A percentile compares a stretch with the other conserved stretches of the same genome.
phyloP scores from a whole-genome alignment of 2,888 invertebrate species.

The Caenorhabditis macrosperma region DNA sequence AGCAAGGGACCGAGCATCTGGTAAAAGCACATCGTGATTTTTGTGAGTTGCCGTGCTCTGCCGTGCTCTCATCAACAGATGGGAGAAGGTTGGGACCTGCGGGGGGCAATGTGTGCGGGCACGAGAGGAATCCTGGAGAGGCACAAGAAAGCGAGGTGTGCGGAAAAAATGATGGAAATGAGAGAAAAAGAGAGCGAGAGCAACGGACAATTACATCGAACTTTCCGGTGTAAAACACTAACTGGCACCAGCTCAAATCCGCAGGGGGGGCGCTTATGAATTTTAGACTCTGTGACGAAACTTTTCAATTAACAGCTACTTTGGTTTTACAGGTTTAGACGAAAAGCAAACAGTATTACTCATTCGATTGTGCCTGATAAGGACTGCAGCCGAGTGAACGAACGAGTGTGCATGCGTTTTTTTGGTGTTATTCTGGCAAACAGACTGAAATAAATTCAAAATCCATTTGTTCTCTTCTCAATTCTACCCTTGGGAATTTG shows the following conservation, averaged over 20 bases:
- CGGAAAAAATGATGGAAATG: constrained; percentile 25
- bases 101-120: constrained; percentile 27
- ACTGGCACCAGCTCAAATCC: constrained; percentile 28
- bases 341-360: constrained; percentile 25
- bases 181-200: constrained; percentile 5
- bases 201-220: constrained; percentile 44
- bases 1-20: constrained; percentile 16
- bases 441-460: constrained; percentile 20
- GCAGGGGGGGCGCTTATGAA: constrained; percentile 6
- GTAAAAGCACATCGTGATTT: constrained; percentile 31
- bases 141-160: constrained; percentile 16
- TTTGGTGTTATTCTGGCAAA: neutral
- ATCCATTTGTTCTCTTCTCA: constrained; percentile 23
- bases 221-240: constrained; percentile 41
- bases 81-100: constrained; percentile 35
- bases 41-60: constrained; percentile 19
- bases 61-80: constrained; percentile 49
- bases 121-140: constrained; percentile 7
- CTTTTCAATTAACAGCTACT: too few species aligned
- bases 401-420: neutral
- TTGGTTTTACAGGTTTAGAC: too few species aligned
- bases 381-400: neutral
- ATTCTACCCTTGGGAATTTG: constrained; percentile 41
- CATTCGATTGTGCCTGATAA: constrained; percentile 17
- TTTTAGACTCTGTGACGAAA: too few species aligned